phyloP scores from a whole-genome alignment of 1,140 invertebrate genomes.

The Apolygus lucorum region DNA sequence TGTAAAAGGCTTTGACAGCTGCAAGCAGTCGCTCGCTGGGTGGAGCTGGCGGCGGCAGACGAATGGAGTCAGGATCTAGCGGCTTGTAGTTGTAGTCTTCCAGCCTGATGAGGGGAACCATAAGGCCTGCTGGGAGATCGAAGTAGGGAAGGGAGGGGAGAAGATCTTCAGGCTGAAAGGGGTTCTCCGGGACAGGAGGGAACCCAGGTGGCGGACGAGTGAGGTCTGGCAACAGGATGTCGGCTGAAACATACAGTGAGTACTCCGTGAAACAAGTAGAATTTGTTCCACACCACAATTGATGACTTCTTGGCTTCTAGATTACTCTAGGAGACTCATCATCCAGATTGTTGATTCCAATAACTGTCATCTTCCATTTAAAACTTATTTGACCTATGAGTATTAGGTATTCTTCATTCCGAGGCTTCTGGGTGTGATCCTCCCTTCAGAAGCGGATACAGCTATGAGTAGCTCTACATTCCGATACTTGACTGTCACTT shows the following conservation, averaged over 20 bases:
- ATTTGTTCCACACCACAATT: too few species aligned
- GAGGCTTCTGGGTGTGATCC: too few species aligned
- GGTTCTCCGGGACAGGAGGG: slow-evolving; percentile 52
- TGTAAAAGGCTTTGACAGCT: slow-evolving; percentile 92
- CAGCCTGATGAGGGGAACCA: slow-evolving; percentile 82
- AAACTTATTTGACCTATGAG: too few species aligned
- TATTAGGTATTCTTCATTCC: too few species aligned
- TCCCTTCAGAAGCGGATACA: too few species aligned
- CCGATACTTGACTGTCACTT: too few species aligned
- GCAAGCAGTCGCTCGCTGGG: slow-evolving; percentile 83
- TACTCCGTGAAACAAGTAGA: not conserved
- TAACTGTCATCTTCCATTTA: too few species aligned
- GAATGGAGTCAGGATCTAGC: slow-evolving; percentile 79
- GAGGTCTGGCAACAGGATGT: slow-evolving; percentile 34
- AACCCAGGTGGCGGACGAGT: slow-evolving; percentile 39
- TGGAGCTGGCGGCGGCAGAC: slow-evolving; percentile 84
- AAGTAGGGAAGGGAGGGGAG: slow-evolving; percentile 90
- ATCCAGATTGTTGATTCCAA: too few species aligned
- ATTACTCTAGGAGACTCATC: not conserved
- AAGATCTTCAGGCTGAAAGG: slow-evolving; percentile 54
- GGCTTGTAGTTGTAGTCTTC: slow-evolving; percentile 86
- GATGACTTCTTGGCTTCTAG: not conserved
- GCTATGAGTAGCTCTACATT: too few species aligned
- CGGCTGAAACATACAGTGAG: slow-evolving; percentile 19
- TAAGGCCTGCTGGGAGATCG: slow-evolving; percentile 89